Base-by-base conservation (phyloP, 92 coral and sea anemone genomes). In the Porites rus region DNA sequence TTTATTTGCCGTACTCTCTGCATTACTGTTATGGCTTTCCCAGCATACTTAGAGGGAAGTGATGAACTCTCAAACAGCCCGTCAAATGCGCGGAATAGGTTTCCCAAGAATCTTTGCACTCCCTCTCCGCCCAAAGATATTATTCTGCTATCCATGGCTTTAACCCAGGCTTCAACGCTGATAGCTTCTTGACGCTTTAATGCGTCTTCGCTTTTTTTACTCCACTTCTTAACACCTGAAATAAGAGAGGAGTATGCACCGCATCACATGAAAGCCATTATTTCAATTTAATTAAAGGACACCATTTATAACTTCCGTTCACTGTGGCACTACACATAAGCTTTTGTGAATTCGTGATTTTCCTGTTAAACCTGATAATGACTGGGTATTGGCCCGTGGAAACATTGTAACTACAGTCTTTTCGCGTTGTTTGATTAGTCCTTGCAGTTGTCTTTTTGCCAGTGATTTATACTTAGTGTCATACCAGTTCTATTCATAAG, bases 121-220 rank as follows among this genome's bases (percentile, higher is more conserved):
- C 99, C 99, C 81, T 97, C 97, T 78, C 99, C 99, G 1, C 99
- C 99, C 8, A 97, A 91, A 65, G 93, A 92, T 86, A 89, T 90
- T 63, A 97, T 97, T 68, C 99, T 91, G 51, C 90, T 85, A 80
- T 97, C 99, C 99, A 97, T 97, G 70, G 96, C 97, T 31, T 89
- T 89, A 72, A 93, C 98, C 99, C 99, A 97, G 78, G 98, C 97
- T 78, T 86, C 88, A 38, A 97, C 95, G 20, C 98, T 93, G 24
- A 97, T 87, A 59, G 90, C 71, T 73, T 97, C 95, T 61, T 97
- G 99, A 61, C 91, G 95, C 65, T 93, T 88, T 18, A 95, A 75
- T 70, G 91, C 89, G 7, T 75, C 74, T 65, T 83, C 91, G 86
- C 98, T 91, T 72, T 90, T 95, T 69, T 88, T 86, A 76, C 86